Evolutionary conservation across 1,140 invertebrate species (phyloP).

Genomic region (Tetraneura akinire): DNA sequence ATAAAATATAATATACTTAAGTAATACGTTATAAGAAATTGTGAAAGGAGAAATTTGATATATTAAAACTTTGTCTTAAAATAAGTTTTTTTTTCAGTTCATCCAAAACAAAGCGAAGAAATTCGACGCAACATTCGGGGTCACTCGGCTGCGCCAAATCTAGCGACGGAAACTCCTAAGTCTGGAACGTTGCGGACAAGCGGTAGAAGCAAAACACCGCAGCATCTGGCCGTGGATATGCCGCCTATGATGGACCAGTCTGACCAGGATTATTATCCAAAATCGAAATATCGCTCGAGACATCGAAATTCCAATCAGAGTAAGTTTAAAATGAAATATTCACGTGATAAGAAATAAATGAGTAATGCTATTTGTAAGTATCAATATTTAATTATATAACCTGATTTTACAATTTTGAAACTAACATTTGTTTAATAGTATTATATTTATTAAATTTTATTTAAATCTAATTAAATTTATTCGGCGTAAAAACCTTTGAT

Average conservation of each 20-base stretch:
- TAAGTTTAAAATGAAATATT: not conserved
- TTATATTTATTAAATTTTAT: too few species aligned
- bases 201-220: slow-evolving; percentile 50
- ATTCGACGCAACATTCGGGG: slow-evolving; percentile 34
- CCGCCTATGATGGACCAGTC: slow-evolving; percentile 46
- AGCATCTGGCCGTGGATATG: slow-evolving; percentile 40
- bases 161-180: slow-evolving; percentile 29
- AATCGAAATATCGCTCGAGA: slow-evolving; percentile 25
- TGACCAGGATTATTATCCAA: slow-evolving; percentile 30
- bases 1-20: too few species aligned
- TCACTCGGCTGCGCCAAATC: slow-evolving; percentile 42
- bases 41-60: too few species aligned
- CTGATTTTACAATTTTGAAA: too few species aligned
- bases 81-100: slow-evolving; percentile 14
- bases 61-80: too few species aligned
- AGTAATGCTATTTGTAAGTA: too few species aligned
- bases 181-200: slow-evolving; percentile 53
- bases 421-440: too few species aligned
- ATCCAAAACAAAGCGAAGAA: slow-evolving; percentile 27
- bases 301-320: slow-evolving; percentile 45
- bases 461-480: too few species aligned
- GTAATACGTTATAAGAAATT: too few species aligned
- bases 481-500: too few species aligned
- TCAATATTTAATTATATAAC: too few species aligned
- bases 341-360: too few species aligned